phyloP scores from a whole-genome alignment of 1,140 invertebrate genomes.

The Hydropsyche tenuis region DNA sequence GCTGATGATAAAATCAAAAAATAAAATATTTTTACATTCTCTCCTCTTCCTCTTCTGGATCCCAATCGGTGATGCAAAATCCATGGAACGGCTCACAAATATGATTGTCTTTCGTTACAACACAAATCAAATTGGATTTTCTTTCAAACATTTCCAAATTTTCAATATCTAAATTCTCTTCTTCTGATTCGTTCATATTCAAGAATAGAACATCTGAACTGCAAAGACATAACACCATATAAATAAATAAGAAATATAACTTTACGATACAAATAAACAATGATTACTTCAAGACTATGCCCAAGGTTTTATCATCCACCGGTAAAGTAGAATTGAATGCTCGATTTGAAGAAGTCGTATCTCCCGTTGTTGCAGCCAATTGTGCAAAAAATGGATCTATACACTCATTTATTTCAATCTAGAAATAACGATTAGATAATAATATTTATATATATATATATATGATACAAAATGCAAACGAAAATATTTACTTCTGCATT shows the following conservation, averaged over 20 bases:
- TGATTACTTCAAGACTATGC: conserved; percentile 57
- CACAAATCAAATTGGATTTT: conserved; percentile 48
- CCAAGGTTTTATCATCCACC: conserved; percentile 57
- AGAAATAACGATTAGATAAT: conserved; percentile 9
- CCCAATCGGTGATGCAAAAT: conserved; percentile 63
- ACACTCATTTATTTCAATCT: conserved; percentile 49
- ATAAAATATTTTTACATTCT: conserved; percentile 50
- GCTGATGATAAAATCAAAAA: conserved; percentile 44
- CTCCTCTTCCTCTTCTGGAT: conserved; percentile 62
- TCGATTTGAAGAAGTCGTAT: conserved; percentile 61
- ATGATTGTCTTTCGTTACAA: conserved; percentile 53
- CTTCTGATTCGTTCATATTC: conserved; percentile 20
- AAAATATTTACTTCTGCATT: conserved; percentile 41
- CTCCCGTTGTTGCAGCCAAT: conserved; percentile 58
- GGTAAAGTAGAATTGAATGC: conserved; percentile 61
- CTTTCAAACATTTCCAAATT: conserved; percentile 42
- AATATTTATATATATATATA: not conserved
- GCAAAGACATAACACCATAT: not conserved
- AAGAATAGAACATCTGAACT: conserved; percentile 47
- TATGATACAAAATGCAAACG: not conserved
- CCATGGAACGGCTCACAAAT: conserved; percentile 61
- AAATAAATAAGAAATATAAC: no score
- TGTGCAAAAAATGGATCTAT: conserved; percentile 62
- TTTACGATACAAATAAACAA: not conserved
- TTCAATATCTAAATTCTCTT: conserved; percentile 36